Base-by-base conservation (phyloP, 1,140 invertebrate species). In the Brachionus paranguensis region DNA sequence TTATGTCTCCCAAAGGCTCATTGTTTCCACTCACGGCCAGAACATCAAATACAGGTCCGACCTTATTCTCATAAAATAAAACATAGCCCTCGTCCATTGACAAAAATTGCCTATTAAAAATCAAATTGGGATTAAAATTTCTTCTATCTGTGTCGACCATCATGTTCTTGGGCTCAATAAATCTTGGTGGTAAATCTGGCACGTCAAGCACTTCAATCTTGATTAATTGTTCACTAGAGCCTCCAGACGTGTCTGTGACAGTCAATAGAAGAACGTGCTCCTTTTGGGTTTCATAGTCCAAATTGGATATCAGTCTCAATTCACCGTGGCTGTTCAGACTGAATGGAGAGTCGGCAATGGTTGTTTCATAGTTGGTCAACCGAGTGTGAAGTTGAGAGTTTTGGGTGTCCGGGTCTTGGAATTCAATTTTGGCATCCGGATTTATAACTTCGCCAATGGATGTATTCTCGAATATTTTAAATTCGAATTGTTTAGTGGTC, bases 31-130 rank as follows among this genome's bases (percentile, higher is more conserved):
- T 81, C 14, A 81, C 1, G 5, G 78, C 78, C 24, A 37, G 14
- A 60, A 81, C 45, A 20, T 81, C 43, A 29, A 81, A 81, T 12
- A 81, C 78, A 24, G n/a, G 53, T n/a, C 78, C 78, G 5, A 81
- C 37, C 41, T 24, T 81, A 64, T 81, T 81, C 14, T 81, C 78
- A 68, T 81, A 81, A 81, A 81, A 81, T n/a, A 64, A 20, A 24
- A 81, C 64, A 47, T 47, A 81, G 4, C 53, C 78, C 24, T 81
- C 78, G 12, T 81, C 33, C 20, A 64, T 81, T 47, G 27, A 64
- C n/a, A 64, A 45, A 33, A 79, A 79, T 79, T 60, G 76, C 24
- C 29, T 64, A n/a, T 64, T 60, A 41, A 53, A 60, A 24, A 50
- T 50, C 27, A 76, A 76, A 27, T 50, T 20, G 27, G 72, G 24